These are phyloP conservation scores for Brachionus angularis DNA, from an alignment of 1,140 invertebrate species.

Conservation along the genomic window DNA sequence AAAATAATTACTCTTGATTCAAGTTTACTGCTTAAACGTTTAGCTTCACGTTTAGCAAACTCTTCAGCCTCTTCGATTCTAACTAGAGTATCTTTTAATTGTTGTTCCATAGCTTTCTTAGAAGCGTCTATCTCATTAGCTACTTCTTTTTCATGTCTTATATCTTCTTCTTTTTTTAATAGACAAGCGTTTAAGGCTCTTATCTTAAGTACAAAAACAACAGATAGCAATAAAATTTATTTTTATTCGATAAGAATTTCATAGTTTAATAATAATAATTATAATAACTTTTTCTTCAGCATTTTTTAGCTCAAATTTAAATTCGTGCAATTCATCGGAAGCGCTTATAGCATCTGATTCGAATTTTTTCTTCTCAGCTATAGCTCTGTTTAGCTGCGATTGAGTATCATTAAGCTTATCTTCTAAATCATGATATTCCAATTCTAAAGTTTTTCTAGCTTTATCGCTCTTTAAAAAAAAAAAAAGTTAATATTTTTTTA, in stretches of 20 bases:
- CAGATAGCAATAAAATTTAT: not conserved
- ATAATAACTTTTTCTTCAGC: constrained; percentile 17
- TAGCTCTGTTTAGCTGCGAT: constrained; percentile 1
- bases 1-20: constrained; percentile 23
- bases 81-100: constrained; percentile 20
- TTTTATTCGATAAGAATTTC: not conserved
- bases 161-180: constrained; percentile 34
- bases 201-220: constrained; percentile 12
- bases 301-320: constrained; percentile 12
- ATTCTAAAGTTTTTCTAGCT: constrained; percentile 18
- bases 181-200: constrained; percentile 5
- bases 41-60: constrained; percentile 36
- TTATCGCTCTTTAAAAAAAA: constrained; percentile 13
- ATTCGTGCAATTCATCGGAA: constrained; percentile 25
- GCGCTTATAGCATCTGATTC: constrained; percentile 19
- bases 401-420: not conserved
- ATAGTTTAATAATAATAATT: not conserved
- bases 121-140: constrained; percentile 7
- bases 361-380: constrained; percentile 43
- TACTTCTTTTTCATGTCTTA: constrained; percentile 41
- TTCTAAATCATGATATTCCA: constrained; percentile 39
- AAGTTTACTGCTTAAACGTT: constrained; percentile 26
- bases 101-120: constrained; percentile 15
- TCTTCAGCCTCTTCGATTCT: constrained; percentile 44
- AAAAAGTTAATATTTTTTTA: not conserved